Percentiles rank a stretch among this genome's conserved stretches.
Evolutionary conservation across 2,113 vertebrate genomes (phyloP).

Genomic region (Connochaetes taurinus): DNA sequence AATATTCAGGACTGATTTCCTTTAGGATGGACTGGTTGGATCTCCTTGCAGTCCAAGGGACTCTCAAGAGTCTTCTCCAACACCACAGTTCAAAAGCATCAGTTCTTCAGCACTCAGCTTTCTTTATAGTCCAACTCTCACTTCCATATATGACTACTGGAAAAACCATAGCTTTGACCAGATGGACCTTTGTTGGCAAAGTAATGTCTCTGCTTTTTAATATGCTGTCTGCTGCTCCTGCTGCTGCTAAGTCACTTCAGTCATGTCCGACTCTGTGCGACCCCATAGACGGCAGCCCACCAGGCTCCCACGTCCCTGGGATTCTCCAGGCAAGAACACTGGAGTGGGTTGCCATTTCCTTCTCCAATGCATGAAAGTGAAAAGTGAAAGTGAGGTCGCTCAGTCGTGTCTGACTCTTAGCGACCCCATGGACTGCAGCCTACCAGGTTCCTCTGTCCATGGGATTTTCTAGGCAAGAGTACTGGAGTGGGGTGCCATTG

Average conservation of each 20-base stretch:
- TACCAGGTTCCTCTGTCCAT: too few relatives aligned
- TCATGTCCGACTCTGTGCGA: too few relatives aligned
- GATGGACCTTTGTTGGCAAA: background rate
- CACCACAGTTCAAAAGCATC: background rate
- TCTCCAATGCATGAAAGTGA: too few relatives aligned
- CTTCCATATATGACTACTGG: background rate
- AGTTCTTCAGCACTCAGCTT: background rate
- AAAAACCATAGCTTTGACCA: background rate
- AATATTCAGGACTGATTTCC: background rate
- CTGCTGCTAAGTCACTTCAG: too few relatives aligned
- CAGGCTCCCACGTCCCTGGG: too few relatives aligned
- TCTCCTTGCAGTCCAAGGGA: background rate
- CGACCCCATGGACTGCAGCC: too few relatives aligned
- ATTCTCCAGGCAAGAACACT: too few relatives aligned
- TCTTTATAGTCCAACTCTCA: background rate
- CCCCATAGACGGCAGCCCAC: too few relatives aligned
- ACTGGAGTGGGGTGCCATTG: too few relatives aligned
- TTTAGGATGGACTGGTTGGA: background rate
- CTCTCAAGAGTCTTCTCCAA: background rate
- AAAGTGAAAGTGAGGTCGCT: too few relatives aligned
- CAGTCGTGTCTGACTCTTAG: accelerated
- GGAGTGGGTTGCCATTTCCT: too few relatives aligned
- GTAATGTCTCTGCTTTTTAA: background rate
- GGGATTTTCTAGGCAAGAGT: too few relatives aligned
- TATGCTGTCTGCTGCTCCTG: background rate